Evolutionary conservation across 1,140 invertebrate species (phyloP), one percentile per base, ranked within the genome.

Genomic region (Bicyclus anynana): DNA sequence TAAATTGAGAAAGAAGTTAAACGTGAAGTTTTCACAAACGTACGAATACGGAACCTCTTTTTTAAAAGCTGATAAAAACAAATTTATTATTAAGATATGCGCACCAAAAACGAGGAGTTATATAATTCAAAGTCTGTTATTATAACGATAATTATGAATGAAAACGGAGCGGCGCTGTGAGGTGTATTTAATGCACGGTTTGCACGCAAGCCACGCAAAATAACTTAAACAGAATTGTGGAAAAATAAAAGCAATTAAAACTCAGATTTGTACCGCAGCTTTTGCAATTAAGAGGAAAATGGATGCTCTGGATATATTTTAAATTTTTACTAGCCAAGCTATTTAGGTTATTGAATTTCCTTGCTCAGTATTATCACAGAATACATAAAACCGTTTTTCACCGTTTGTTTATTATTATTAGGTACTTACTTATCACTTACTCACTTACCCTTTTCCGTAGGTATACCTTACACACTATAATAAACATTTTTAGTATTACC

Each of bases 171-270:
- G 3, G 12, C n/a, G 4, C 9, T 2, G 17, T 14, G 37, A 2
- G 37, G 37, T n/a, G 42, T 14, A 44, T 44, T 44, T 20, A 44
- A 20, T 20, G 42, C 10, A 21, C 12, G n/a, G 42, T 44, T 44
- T 44, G 20, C 42, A 44, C 42, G 42, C 42, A 20, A 44, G 42
- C 18, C 42, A 44, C 20, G 42, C 17, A 14, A 40, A 40, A 23
- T 44, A 44, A n/a, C 42, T 44, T 21, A 18, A n/a, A 44, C 42
- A 7, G 18, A 44, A 44, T 44, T 44, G 42, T 44, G 42, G 42
- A 20, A 44, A 44, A 44, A 44, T 44, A 44, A 44, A 44, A 44
- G 42, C 20, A 44, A 44, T 44, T 44, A 44, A 21, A 44, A 44
- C 42, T 44, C 42, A 20, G 17, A 44, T 20, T 20, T 44, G 20